Evolutionary conservation across 2,797 vertebrate genomes (phyloP), one percentile per base, ranked within the genome.

Genomic region (Phoxinus dragarum): DNA sequence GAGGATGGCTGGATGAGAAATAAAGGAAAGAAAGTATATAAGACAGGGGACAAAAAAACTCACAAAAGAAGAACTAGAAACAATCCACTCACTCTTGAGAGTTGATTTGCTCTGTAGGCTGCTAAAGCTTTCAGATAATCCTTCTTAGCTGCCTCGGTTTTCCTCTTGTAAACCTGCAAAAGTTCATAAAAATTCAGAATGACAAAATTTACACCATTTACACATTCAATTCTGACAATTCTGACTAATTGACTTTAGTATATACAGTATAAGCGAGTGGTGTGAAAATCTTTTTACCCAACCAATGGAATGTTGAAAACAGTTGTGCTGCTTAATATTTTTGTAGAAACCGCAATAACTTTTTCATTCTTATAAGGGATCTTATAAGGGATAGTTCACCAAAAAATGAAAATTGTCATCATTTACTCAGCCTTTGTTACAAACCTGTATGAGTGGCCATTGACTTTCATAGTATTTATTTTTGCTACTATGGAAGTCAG

Each of bases 61-160:
- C 52, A 21, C 67, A 56, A n/a, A 21, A n/a, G 8, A 31, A 9
- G 1, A 67, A 52, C 5, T 71, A 36, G 19, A 67, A 23, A 27
- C 11, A 64, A 12, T 12, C 3, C 2, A 67, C 89, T 92, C 90
- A 97, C 97, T 95, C 97, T 96, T 86, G 96, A 95, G 23, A 93
- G 92, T 54, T 96, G 95, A 84, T 94, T 93, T 82, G 94, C 94
- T 90, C 94, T 94, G 92, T 98, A 98, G 81, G 96, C 95, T 21
- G 96, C 95, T 86, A 98, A 89, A 0, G 96, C 97, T 92, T 97
- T 97, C 76, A 98, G 87, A 91, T 98, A 98, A 27, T 98, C 97
- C 88, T 96, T 97, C 90, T 98, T 98, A 1, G 97, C 97, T 0
- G 96, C 96, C 88, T 98, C 97, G 0, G 97, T 97, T 92, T 98